phyloP scores from a whole-genome alignment of 2,113 vertebrate genomes.

The Galemys pyrenaicus region DNA sequence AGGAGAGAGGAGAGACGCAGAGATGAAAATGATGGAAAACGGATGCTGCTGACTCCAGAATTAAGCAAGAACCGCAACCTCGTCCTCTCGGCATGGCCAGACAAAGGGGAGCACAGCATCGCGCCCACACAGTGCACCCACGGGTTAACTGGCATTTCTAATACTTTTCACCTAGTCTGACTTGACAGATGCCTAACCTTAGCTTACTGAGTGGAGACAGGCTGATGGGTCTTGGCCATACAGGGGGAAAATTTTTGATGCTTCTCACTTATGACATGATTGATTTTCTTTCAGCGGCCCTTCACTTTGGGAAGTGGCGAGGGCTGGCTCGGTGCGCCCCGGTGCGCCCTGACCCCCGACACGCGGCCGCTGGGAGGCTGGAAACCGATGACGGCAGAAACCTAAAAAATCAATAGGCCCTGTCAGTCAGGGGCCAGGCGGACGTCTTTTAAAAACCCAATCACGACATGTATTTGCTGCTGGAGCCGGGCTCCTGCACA shows the following conservation, averaged over 20 bases:
- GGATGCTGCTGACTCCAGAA: constrained; percentile 78
- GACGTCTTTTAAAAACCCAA: constrained; percentile 92
- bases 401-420: constrained; percentile 93
- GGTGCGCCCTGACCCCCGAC: constrained; percentile 89
- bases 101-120: constrained; percentile 78
- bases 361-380: constrained; percentile 90
- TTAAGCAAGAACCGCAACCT: constrained; percentile 81
- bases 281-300: constrained; percentile 95
- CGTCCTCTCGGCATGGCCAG: constrained; percentile 79
- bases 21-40: background rate
- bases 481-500: constrained; percentile 84
- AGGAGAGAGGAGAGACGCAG: background rate
- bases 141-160: constrained; percentile 91
- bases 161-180: constrained; percentile 89
- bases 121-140: constrained; percentile 79
- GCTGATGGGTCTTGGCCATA: constrained; percentile 89
- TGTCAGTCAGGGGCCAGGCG: constrained; percentile 89
- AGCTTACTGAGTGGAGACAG: constrained; percentile 88
- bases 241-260: constrained; percentile 89
- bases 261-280: constrained; percentile 95
- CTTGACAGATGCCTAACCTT: constrained; percentile 91
- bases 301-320: constrained; percentile 90
- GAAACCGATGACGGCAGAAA: constrained; percentile 93
- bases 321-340: constrained; percentile 88
- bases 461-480: constrained; percentile 89